A percentile compares a stretch with the other conserved stretches of the same genome.
phyloP scores from a whole-genome alignment of 2,888 invertebrate genomes.

The Drosophila hamatofila region DNA sequence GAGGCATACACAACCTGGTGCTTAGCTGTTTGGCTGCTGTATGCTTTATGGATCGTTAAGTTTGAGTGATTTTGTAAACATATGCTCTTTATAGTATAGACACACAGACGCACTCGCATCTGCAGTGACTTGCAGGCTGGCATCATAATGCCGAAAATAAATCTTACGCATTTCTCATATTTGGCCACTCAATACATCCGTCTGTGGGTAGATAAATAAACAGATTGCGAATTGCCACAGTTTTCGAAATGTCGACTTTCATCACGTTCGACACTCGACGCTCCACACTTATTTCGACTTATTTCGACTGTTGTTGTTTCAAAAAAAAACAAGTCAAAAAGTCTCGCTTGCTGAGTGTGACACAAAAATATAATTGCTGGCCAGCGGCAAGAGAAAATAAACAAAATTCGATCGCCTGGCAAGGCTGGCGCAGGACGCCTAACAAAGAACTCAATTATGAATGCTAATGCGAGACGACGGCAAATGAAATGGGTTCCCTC shows the following conservation, averaged over 20 bases:
- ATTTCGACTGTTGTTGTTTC: slow-evolving; percentile 21
- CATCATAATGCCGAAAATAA: slow-evolving; percentile 68
- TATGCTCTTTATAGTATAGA: not conserved
- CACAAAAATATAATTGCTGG: slow-evolving; percentile 47
- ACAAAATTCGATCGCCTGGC: slow-evolving; percentile 29
- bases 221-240: slow-evolving; percentile 59
- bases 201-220: slow-evolving; percentile 53
- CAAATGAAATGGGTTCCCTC: slow-evolving; percentile 18
- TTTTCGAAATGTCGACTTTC: slow-evolving; percentile 54
- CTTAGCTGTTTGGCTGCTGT: slow-evolving; percentile 32
- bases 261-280: slow-evolving; percentile 57
- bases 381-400: slow-evolving; percentile 31
- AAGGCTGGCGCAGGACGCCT: slow-evolving; percentile 38
- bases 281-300: slow-evolving; percentile 10
- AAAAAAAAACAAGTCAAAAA: slow-evolving; percentile 25
- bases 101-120: not conserved
- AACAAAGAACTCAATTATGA: slow-evolving; percentile 63
- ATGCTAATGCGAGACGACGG: slow-evolving; percentile 53
- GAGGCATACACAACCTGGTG: not conserved
- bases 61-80: slow-evolving; percentile 17
- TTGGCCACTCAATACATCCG: slow-evolving; percentile 42
- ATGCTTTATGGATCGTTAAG: slow-evolving; percentile 51
- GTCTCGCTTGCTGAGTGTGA: slow-evolving; percentile 39
- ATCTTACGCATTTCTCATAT: slow-evolving; percentile 59
- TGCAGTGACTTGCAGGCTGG: slow-evolving; percentile 39